Evolutionary conservation across 2,888 invertebrate genomes (phyloP), one percentile per base, ranked within the genome.

Genomic region (Drosophila ezoana): DNA sequence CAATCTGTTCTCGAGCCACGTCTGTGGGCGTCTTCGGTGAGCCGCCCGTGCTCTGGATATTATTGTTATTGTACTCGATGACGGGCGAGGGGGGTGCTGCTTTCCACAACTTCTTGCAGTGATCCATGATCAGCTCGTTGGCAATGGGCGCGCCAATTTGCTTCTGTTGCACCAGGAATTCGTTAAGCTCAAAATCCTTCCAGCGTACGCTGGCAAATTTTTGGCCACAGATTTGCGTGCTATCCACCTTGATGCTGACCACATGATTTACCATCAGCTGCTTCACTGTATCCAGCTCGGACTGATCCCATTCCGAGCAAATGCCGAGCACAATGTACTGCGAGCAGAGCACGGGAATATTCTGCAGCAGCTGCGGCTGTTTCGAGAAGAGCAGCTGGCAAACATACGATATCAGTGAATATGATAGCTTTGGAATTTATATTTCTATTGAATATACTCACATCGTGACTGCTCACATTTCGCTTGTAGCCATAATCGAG

Each of bases 401-500:
- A n/a, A 5, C 35, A 41, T 43, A 56, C 11, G 40, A 61, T 49
- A 63, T 71, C 32, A 54, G 53, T 72, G 41, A 14, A 58, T 18
- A 16, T 53, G 41, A 52, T 8, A 35, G 11, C 8, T 6, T 11
- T 13, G 38, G 9, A 49, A 45, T 20, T 48, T 35, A 4, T 10
- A 14, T 23, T 28, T 16, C 14, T 9, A 35, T 11, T 14, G 9
- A 6, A 8, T 32, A 8, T 32, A 84, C 96, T 89, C 79, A 92
- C 92, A 81, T 91, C 90, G 69, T 93, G 93, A 54, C 94, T 89
- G 16, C 94, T 93, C 61, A 96, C 93, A 13, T 94, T 92, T 2
- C 93, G 93, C 0, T 93, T 93, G 84, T 95, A 95, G n/a, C 95
- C 95, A 86, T 95, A 95, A 91, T 95, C 95, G 90, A 95, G 93